A percentile compares a stretch with the other conserved stretches of the same genome.
Conservation (phyloP, 2,797 vertebrate species). For the Artibeus lituratus region DNA sequence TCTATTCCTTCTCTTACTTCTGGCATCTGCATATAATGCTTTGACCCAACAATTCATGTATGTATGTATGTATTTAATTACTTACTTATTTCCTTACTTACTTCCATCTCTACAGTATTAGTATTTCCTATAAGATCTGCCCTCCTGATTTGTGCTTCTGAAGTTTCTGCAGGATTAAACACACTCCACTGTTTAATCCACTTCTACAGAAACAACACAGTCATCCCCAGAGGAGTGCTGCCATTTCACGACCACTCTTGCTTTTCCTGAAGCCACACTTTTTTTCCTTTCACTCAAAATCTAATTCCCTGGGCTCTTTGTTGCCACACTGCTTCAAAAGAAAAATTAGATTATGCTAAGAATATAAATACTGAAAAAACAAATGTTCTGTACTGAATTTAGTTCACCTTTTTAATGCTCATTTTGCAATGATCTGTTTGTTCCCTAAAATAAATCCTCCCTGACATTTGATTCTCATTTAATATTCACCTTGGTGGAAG, state of each 20-base stretch:
- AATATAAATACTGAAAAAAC: conserved; percentile 57
- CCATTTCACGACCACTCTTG: conserved; percentile 50
- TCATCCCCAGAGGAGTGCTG: conserved; percentile 46
- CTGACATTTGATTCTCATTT: conserved; percentile 55
- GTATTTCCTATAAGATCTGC: background rate
- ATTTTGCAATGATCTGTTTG: conserved; percentile 33
- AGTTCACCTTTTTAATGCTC: conserved; percentile 34
- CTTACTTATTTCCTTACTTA: background rate
- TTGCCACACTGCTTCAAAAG: conserved; percentile 35
- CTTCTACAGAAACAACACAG: conserved; percentile 59
- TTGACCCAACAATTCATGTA: background rate
- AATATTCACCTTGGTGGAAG: conserved; percentile 53
- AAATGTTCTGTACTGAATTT: conserved; percentile 41
- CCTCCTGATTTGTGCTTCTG: background rate
- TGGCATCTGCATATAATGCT: background rate
- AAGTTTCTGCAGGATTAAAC: conserved; percentile 34
- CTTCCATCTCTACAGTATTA: background rate
- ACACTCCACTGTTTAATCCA: conserved; percentile 64
- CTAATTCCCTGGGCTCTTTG: conserved; percentile 53
- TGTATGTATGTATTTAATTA: too few species aligned
- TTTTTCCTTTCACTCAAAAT: conserved; percentile 62
- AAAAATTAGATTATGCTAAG: conserved; percentile 55
- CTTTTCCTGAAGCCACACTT: conserved; percentile 60
- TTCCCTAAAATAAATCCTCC: conserved; percentile 48
- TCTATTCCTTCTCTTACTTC: background rate